Base-by-base conservation (phyloP, 2,888 invertebrate genomes). In the Troides helena region DNA sequence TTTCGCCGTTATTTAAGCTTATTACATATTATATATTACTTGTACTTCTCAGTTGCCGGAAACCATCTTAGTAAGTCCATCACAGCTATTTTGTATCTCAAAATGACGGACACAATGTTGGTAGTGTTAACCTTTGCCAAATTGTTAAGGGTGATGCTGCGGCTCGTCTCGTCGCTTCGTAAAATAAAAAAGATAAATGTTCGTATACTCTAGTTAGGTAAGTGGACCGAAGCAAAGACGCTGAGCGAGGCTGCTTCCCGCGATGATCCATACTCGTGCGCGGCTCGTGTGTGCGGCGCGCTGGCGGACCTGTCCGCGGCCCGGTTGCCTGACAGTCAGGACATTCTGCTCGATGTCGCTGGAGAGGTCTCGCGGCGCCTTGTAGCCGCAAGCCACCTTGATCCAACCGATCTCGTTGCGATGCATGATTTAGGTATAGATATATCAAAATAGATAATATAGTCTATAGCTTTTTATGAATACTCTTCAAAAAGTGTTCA, bases 211-310 rank as follows among this genome's bases (percentile, higher is more conserved):
- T 62, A 60, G 65, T 17, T 56, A 25, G 89, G 92, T n/a, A 91
- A 90, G 75, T 89, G 80, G 76, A 72, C 85, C 0, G 90, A 92
- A 69, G 90, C 91, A 2, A 81, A 80, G 0, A 77, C 88, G 0
- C 78, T 92, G 65, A 83, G 86, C 70, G 89, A 87, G 73, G 79
- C 86, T 4, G 92, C 92, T 50, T 81, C 86, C 0, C 86, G 87
- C 21, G 89, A 90, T 77, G 91, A 92, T 76, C 90, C 92, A 68
- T 92, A 92, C 82, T 84, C 85, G 60, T 88, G 90, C 72, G 79
- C 86, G n/a, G 92, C 91, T 70, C 87, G 91, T 2, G 88, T 91
- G 64, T 84, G 85, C 53, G 72, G 74, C 18, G 80, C 82, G 23
- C 74, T 82, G 60, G 74, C 80, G 36, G 87, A 85, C 59, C 75